Base-by-base conservation (phyloP, 2,113 vertebrate genomes). In the Crotalus horridus region DNA sequence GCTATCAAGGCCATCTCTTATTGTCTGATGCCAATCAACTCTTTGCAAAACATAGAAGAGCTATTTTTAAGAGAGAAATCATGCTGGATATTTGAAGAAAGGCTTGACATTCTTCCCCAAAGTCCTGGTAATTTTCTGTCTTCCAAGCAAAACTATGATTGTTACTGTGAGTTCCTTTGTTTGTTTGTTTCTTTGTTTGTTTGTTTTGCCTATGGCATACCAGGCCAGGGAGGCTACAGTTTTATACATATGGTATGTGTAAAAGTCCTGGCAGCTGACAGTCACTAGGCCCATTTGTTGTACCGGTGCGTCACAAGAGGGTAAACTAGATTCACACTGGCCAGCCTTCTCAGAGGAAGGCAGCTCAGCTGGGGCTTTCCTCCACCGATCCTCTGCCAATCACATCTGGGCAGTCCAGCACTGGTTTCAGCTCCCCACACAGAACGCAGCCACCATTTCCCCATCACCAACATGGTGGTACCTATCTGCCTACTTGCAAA, bases 1-100 rank as follows among this genome's bases (percentile, higher is more conserved):
- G 2, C 54, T 46, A 13, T 15, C 85, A 61, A n/a, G 59, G 13
- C 24, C 87, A 95, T 9, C 90, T 90, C 6, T 92, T 20, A 90
- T 94, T 95, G 94, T 56, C 91, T 87, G 26, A 43, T 94, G 56
- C 39, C 95, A 95, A 93, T 94, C 94, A 93, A 12, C n/a, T 88
- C 81, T 74, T 56, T 0, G 23, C 24, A 94, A 94, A 89, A 12
- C 3, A 1, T 86, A 7, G 0, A 46, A 61, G 33, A 7, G 90
- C 10, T 46, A 64, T 29, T 64, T 64, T 64, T 29, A 64, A 74
- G n/a, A 74, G 4, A 74, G n/a, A n/a, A 74, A 74, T 74, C 69
- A 74, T 15, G 15, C 15, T 39, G 69, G 13, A 39, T 74, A 39
- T 33, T 33, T 74, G 69, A 74, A 74, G 69, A 33, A 17, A 15